Evolutionary conservation across 2,888 invertebrate genomes (phyloP).

Genomic region (Amphipoea oculea): DNA sequence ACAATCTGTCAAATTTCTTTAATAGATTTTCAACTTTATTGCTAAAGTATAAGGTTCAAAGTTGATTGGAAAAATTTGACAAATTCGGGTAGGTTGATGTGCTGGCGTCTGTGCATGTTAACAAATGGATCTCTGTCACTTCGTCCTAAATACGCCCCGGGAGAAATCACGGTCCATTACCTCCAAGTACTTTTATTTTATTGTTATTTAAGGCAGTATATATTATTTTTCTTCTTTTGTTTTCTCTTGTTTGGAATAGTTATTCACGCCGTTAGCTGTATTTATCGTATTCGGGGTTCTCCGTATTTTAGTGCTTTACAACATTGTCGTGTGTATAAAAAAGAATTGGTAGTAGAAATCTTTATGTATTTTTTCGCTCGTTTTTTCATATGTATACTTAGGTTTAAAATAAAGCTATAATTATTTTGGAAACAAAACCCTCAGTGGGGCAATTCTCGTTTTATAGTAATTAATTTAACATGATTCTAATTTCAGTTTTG

Average conservation of each 20-base stretch:
- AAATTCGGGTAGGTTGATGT: no score
- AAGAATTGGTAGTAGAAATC: background rate
- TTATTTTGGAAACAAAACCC: background rate
- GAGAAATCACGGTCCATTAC: slow-evolving; percentile 11
- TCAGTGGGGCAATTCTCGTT: background rate
- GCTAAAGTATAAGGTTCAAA: no score
- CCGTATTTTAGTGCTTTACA: background rate
- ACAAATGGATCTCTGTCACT: background rate
- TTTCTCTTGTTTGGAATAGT: background rate
- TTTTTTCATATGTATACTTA: background rate
- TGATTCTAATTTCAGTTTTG: background rate
- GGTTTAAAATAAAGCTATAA: background rate
- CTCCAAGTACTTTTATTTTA: slow-evolving; percentile 19
- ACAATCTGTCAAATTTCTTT: no score
- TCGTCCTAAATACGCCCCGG: slow-evolving; percentile 10
- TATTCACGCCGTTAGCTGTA: background rate
- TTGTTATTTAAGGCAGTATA: slow-evolving; percentile 16
- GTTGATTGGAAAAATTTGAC: no score
- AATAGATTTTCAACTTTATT: no score
- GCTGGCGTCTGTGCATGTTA: no score
- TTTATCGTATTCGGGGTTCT: background rate
- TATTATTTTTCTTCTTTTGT: background rate
- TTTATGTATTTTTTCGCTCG: background rate
- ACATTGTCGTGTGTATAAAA: background rate
- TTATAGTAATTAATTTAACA: background rate